Percentiles rank a stretch among this genome's conserved stretches.
These are phyloP conservation scores for Epicauta chinensis DNA, from an alignment of 1,140 invertebrate species.

Conservation along the genomic window DNA sequence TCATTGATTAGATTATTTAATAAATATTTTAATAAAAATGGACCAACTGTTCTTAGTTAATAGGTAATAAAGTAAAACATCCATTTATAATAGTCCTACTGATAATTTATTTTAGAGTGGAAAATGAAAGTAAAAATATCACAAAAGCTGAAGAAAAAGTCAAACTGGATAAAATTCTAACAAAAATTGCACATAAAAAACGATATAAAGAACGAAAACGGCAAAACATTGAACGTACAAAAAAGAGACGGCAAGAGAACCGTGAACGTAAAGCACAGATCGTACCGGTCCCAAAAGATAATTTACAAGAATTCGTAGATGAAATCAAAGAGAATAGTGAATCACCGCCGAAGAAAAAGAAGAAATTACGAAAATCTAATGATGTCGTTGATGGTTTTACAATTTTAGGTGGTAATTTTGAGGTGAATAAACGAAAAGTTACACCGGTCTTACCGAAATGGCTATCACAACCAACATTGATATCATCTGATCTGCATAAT, in stretches of 20 bases:
- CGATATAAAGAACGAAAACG: neutral
- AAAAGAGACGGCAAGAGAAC: neutral
- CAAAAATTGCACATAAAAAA: neutral
- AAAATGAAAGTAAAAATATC: no score
- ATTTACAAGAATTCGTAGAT: neutral
- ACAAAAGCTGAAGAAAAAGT: neutral
- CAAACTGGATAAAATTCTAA: neutral
- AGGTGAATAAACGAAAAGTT: conserved; percentile 15
- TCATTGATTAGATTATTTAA: no score
- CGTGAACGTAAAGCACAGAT: neutral
- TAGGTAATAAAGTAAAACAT: no score
- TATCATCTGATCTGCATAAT: conserved; percentile 64
- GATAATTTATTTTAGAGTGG: no score
- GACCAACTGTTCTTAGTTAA: no score
- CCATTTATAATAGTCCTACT: no score
- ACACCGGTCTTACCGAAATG: conserved; percentile 74
- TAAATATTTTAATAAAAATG: no score
- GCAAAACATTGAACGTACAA: neutral
- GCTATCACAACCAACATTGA: conserved; percentile 72
- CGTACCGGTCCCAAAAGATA: neutral
- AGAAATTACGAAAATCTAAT: neutral
- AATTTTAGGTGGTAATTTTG: neutral
- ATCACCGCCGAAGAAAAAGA: neutral
- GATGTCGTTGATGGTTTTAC: neutral
- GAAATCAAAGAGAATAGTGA: neutral